Percentiles rank a stretch among this genome's conserved stretches.
Evolutionary conservation across 2,888 invertebrate genomes (phyloP).

Genomic region (Hypercompe scribonia): DNA sequence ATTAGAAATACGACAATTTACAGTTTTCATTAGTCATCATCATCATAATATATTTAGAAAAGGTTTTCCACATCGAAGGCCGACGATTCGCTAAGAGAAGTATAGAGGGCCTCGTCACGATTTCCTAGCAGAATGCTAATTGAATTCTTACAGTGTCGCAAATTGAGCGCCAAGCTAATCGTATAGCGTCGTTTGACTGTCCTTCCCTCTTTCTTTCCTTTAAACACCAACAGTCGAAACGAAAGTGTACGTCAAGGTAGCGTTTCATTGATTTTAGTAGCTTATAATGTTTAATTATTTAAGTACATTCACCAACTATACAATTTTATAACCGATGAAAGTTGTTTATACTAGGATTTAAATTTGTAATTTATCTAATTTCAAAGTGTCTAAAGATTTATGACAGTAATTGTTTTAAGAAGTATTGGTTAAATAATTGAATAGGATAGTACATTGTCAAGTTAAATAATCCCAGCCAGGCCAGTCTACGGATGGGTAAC

Average conservation of each 20-base stretch:
- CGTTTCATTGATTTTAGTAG: constrained; percentile 34
- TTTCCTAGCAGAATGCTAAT: constrained; percentile 71
- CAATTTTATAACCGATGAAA: constrained; percentile 22
- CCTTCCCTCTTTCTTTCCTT: constrained; percentile 22
- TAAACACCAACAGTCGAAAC: constrained; percentile 7
- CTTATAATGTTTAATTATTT: constrained; percentile 35
- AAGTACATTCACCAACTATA: constrained; percentile 16
- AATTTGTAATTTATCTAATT: background rate
- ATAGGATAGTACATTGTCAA: too few species aligned
- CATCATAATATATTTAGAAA: constrained; percentile 35
- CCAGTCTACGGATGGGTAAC: too few species aligned
- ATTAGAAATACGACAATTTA: constrained; percentile 34
- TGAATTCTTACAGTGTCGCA: constrained; percentile 69
- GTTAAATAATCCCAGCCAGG: too few species aligned
- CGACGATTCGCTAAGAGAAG: constrained; percentile 51
- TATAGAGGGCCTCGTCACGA: constrained; percentile 66
- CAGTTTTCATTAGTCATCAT: constrained; percentile 19
- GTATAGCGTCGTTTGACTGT: constrained; percentile 49
- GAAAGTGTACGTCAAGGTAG: constrained; percentile 25
- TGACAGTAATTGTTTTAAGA: background rate
- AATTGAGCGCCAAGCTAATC: constrained; percentile 66
- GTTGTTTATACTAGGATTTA: constrained; percentile 20
- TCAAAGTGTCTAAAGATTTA: background rate
- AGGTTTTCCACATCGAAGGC: constrained; percentile 47
- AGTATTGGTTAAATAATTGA: background rate